Percentiles rank a stretch among this genome's conserved stretches.
Conservation (phyloP, 2,888 invertebrate genomes). For the Ceriagrion tenellum region DNA sequence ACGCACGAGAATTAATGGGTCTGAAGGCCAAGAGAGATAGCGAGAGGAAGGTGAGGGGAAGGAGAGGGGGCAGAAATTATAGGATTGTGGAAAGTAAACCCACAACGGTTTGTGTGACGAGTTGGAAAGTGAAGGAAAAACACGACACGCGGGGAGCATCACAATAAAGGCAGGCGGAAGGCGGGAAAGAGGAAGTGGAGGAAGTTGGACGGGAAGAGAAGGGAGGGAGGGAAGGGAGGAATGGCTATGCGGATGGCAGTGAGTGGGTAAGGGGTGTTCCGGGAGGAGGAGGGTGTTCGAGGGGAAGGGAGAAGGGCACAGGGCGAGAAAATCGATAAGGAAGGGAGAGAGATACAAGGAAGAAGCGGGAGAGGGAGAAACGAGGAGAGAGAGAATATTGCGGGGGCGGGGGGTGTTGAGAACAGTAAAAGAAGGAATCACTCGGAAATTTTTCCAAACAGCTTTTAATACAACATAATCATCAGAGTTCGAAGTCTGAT, state of each 20-base stretch:
- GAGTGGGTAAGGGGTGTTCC: neutral
- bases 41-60: too few species aligned
- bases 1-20: neutral
- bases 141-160: neutral
- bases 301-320: neutral
- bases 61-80: neutral
- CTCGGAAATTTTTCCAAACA: too few species aligned
- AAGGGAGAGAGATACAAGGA: neutral
- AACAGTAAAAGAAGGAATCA: too few species aligned
- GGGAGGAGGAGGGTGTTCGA: neutral
- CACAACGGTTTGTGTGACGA: neutral
- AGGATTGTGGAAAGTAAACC: neutral
- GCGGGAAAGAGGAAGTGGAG: neutral
- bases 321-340: neutral
- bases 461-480: too few species aligned
- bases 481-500: too few species aligned
- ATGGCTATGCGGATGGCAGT: neutral
- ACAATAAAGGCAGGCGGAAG: neutral
- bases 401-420: too few species aligned
- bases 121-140: neutral
- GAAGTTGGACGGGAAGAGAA: neutral
- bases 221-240: neutral
- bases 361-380: neutral
- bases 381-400: too few species aligned
- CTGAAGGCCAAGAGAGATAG: neutral